These are phyloP conservation scores for Clepsis dumicolana DNA, from an alignment of 2,888 invertebrate genomes.

Conservation along the genomic window DNA sequence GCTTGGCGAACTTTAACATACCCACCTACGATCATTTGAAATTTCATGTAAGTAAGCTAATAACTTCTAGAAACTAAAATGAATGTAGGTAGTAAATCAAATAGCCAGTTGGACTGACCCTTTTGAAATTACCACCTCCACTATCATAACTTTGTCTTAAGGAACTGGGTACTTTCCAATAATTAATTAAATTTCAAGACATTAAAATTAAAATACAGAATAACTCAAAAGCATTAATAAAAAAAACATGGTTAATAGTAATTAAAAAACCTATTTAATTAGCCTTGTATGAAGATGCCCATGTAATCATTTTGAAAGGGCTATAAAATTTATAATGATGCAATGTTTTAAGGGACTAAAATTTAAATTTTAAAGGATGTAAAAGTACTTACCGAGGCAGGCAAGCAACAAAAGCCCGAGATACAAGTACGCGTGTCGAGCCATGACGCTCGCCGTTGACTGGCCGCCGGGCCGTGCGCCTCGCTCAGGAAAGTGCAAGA, in stretches of 20 bases:
- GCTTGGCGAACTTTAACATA: constrained; percentile 47
- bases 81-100: neutral
- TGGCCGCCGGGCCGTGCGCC: constrained; percentile 75
- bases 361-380: constrained; percentile 6
- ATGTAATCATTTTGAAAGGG: constrained; percentile 17
- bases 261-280: neutral
- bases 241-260: neutral
- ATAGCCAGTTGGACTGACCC: neutral
- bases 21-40: neutral
- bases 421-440: constrained; percentile 84
- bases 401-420: constrained; percentile 79
- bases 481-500: constrained; percentile 81
- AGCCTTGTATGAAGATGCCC: constrained; percentile 10
- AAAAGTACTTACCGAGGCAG: constrained; percentile 78
- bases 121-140: neutral
- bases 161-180: too few relatives aligned
- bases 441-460: constrained; percentile 84
- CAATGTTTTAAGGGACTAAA: constrained; percentile 8
- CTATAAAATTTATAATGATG: constrained; percentile 19
- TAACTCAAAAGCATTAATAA: neutral
- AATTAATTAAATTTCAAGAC: neutral
- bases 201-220: neutral
- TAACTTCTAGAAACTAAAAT: neutral
- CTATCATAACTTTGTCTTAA: neutral
- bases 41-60: neutral